A percentile compares a stretch with the other conserved stretches of the same genome.
phyloP scores from a whole-genome alignment of 2,797 vertebrate genomes.

The Sphenodon punctatus region DNA sequence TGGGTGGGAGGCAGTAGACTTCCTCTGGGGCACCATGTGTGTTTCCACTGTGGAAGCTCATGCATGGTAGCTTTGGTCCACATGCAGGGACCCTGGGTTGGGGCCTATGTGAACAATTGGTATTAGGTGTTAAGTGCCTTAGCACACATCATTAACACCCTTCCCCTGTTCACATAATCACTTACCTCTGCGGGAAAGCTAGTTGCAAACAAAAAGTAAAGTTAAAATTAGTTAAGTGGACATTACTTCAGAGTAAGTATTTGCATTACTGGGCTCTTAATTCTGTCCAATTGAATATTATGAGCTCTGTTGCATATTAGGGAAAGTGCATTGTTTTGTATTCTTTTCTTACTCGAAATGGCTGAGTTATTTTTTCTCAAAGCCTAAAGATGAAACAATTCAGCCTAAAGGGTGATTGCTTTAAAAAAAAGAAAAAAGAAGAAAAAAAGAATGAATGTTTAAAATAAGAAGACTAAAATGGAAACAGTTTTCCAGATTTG shows the following conservation, averaged over 20 bases:
- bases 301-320: not conserved
- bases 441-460: not conserved
- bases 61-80: too few species aligned
- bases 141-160: too few species aligned
- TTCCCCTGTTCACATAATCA: too few species aligned
- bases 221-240: not conserved
- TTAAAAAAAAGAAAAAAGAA: too few species aligned
- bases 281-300: not conserved
- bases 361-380: not conserved
- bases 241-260: not conserved
- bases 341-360: not conserved
- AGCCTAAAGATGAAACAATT: not conserved
- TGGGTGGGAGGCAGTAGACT: too few species aligned
- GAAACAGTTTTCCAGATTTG: not conserved
- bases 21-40: too few species aligned
- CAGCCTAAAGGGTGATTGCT: not conserved
- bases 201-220: too few species aligned
- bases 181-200: too few species aligned
- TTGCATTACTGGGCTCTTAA: not conserved
- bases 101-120: too few species aligned
- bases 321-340: not conserved
- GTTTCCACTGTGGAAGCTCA: too few species aligned
- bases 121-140: too few species aligned
- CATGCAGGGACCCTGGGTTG: too few species aligned
- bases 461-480: accelerated